Base-by-base conservation (phyloP, 1,140 invertebrate genomes). In the Helicorthomorpha holstii region DNA sequence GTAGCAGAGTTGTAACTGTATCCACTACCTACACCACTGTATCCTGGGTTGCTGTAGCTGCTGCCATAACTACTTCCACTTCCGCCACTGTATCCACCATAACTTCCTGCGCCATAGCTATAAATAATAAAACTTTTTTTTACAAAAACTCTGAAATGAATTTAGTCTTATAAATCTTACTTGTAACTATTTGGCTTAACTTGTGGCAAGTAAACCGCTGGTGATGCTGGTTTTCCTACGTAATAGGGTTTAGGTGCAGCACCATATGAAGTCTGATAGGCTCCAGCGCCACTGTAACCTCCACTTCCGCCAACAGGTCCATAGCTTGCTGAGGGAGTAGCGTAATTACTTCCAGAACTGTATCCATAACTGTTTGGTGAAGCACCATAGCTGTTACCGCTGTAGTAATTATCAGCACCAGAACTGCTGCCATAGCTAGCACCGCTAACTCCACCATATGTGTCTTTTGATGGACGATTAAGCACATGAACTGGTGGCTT, bases 401-500 rank as follows among this genome's bases (percentile, higher is more conserved):
- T 19, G 29, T 49, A n/a, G 44, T 26, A n/a, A 46, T 29, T 29
- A 41, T 19, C 48, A 21, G 27, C 7, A 7, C n/a, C 14, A 19
- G 29, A 21, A 10, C 19, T 4, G 27, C 49, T 49, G 24, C 44
- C 27, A 14, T 22, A n/a, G n/a, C 16, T 34, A n/a, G 51, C n/a
- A 3, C 27, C 43, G 16, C 27, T 21, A 47, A 2, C 23, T 21
- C 45, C 34, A 12, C 42, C 16, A 45, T 29, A n/a, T 22, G 22
- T 26, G 21, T 26, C 29, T 34, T 34, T 34, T n/a, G 16, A 41
- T 46, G 49, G 51, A 49, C 29, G 52, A 16, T 21, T 10, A 10
- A 68, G 63, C 23, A 67, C 63, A 53, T 67, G 66, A 38, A 68
- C 61, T 16, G 66, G 66, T 4, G 66, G 66, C 23, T 60, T 61